phyloP scores from a whole-genome alignment of 1,140 invertebrate genomes.

The Maconellicoccus hirsutus region DNA sequence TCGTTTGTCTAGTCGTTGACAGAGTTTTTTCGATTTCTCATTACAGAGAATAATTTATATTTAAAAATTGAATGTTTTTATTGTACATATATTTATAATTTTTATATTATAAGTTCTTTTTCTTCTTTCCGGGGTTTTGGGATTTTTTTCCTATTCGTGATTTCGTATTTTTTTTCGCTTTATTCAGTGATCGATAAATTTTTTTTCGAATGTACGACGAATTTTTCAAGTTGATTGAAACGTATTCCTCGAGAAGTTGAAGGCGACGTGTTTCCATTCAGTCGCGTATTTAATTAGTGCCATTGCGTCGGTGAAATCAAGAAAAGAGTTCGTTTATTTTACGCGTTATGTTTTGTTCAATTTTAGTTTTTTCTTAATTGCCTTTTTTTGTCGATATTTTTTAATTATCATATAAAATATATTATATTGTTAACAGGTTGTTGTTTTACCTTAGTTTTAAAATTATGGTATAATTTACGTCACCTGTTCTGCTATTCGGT shows the following conservation, averaged over 20 bases:
- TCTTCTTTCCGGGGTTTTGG: not conserved
- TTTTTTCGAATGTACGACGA: no score
- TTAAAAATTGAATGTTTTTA: no score
- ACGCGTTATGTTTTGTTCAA: not conserved
- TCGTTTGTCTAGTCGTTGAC: not conserved
- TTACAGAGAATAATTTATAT: no score
- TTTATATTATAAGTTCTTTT: not conserved
- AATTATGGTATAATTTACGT: not conserved
- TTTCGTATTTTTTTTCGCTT: not conserved
- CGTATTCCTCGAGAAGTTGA: not conserved
- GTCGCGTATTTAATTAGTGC: not conserved
- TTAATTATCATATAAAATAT: not conserved
- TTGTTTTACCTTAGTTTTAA: not conserved
- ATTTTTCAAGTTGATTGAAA: no score
- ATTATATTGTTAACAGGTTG: constrained; percentile 3
- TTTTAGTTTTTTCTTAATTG: not conserved
- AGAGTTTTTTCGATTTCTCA: not conserved
- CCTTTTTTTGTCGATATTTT: not conserved
- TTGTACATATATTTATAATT: not conserved
- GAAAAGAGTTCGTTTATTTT: not conserved
- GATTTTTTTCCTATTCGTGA: not conserved
- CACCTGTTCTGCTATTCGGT: not conserved
- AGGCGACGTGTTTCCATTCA: not conserved
- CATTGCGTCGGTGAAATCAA: not conserved
- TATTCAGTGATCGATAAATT: no score